Conservation (phyloP, 2,888 invertebrate genomes). For the Lithodes maja region DNA sequence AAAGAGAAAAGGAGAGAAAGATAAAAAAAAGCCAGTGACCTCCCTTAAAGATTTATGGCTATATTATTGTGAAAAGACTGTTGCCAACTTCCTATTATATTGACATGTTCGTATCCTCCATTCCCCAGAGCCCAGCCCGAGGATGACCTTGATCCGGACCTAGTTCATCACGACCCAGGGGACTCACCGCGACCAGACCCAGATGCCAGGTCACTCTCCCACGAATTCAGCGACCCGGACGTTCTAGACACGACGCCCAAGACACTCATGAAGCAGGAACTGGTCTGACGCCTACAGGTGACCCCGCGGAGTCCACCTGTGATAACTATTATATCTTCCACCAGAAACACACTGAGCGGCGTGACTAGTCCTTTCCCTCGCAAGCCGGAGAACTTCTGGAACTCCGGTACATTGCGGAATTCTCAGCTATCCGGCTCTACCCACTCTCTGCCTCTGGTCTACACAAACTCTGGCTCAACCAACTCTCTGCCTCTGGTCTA, state of each 20-base stretch:
- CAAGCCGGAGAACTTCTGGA: neutral
- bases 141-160: neutral
- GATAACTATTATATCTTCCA: conserved; percentile 30
- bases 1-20: too few species aligned
- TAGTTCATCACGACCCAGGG: too few species aligned
- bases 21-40: too few species aligned
- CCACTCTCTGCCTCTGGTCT: too few species aligned
- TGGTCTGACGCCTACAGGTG: conserved; percentile 37
- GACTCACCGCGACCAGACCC: conserved; percentile 3
- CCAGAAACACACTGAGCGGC: conserved; percentile 19
- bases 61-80: too few species aligned
- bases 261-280: conserved; percentile 23
- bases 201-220: conserved; percentile 38
- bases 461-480: too few species aligned
- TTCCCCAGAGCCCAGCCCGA: conserved; percentile 16
- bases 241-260: conserved; percentile 4
- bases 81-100: too few species aligned
- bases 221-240: conserved; percentile 37
- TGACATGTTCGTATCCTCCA: too few species aligned
- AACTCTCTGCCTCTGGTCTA: too few species aligned
- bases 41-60: too few species aligned
- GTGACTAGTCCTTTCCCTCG: neutral
- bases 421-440: too few species aligned
- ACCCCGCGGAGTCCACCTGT: conserved; percentile 1
- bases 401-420: too few species aligned